These are phyloP conservation scores for Temnothorax longispinosus DNA, from an alignment of 1,140 invertebrate species.

Conservation along the genomic window DNA sequence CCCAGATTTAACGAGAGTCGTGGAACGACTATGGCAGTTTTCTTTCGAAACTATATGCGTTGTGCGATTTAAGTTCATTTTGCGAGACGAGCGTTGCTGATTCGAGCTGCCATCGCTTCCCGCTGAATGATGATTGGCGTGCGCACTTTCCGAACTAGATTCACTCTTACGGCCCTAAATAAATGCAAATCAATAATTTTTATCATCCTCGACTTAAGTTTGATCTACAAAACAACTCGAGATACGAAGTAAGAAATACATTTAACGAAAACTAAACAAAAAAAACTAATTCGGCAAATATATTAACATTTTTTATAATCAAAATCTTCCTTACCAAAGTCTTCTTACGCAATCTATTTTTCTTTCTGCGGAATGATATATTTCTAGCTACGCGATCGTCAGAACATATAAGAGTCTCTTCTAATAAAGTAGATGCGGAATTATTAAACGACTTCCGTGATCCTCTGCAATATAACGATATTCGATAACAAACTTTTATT, in stretches of 20 bases:
- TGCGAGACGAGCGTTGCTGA: constrained; percentile 78
- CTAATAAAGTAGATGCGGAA: constrained; percentile 83
- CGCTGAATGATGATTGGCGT: constrained; percentile 76
- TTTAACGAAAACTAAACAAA: background rate
- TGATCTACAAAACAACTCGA: background rate
- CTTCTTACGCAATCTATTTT: constrained; percentile 89
- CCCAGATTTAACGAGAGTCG: constrained; percentile 88
- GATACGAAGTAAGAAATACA: background rate
- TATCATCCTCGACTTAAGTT: background rate
- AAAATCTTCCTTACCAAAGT: constrained; percentile 82
- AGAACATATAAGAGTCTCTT: constrained; percentile 80
- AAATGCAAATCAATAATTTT: background rate
- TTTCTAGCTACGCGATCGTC: constrained; percentile 83
- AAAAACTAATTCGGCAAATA: too few relatives aligned
- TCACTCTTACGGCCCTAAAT: constrained; percentile 86
- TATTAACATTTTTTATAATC: background rate
- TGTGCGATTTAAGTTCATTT: constrained; percentile 75
- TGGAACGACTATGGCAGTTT: constrained; percentile 73
- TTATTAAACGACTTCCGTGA: constrained; percentile 82
- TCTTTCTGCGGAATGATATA: constrained; percentile 88
- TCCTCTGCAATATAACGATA: constrained; percentile 74
- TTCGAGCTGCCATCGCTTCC: constrained; percentile 82
- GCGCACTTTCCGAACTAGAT: constrained; percentile 87
- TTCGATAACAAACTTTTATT: background rate
- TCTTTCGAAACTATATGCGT: constrained; percentile 69